A percentile compares a stretch with the other conserved stretches of the same genome.
Evolutionary conservation across 2,113 vertebrate species (phyloP).

Genomic region (Oryctolagus cuniculus): DNA sequence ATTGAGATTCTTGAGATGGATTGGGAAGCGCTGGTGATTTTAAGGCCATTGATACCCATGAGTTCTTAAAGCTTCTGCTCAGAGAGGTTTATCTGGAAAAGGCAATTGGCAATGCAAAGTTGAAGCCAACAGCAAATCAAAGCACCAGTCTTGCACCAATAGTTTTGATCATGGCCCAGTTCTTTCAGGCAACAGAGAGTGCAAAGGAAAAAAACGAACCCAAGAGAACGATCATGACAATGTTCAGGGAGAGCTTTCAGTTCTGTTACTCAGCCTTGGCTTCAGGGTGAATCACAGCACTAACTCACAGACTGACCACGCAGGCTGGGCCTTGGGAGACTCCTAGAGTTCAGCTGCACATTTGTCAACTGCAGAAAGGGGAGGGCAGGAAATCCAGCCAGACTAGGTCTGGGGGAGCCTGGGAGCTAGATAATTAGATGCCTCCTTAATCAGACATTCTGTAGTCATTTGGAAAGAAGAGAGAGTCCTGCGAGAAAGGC

Average conservation of each 20-base stretch:
- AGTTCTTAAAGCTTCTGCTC: constrained; percentile 40
- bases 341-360: no score
- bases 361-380: background rate
- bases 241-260: background rate
- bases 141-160: constrained; percentile 46
- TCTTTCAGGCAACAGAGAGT: constrained; percentile 31
- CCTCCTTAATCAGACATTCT: background rate
- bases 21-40: background rate
- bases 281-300: background rate
- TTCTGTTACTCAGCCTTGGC: background rate
- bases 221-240: constrained; percentile 38
- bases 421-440: background rate
- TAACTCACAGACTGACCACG: background rate
- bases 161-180: constrained; percentile 46
- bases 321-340: no score
- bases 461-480: background rate
- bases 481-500: background rate
- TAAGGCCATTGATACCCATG: background rate
- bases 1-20: background rate
- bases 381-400: background rate
- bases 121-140: constrained; percentile 50
- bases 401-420: background rate
- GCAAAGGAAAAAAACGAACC: background rate
- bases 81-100: constrained; percentile 36
- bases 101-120: background rate